phyloP scores from a whole-genome alignment of 2,888 invertebrate genomes.

The Boloria euphrosyne region DNA sequence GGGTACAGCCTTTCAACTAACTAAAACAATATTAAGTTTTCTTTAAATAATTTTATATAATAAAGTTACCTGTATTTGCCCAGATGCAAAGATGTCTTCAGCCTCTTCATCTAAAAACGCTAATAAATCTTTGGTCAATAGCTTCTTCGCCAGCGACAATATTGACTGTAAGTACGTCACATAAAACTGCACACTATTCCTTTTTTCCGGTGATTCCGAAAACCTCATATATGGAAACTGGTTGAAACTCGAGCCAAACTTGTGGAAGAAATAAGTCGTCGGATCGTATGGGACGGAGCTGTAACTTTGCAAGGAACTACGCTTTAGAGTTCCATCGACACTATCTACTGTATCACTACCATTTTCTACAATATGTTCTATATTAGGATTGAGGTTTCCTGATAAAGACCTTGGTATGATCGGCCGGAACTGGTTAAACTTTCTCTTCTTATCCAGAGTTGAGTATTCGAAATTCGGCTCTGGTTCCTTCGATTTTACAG shows the following conservation, averaged over 20 bases:
- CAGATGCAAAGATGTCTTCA: constrained; percentile 88
- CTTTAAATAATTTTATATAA: too few relatives aligned
- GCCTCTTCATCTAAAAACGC: constrained; percentile 92
- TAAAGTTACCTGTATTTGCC: constrained; percentile 83
- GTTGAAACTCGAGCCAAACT: constrained; percentile 96
- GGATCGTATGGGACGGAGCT: constrained; percentile 89
- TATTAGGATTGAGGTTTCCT: constrained; percentile 88
- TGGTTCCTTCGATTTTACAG: constrained; percentile 72
- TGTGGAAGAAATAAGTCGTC: constrained; percentile 93
- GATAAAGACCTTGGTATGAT: constrained; percentile 96
- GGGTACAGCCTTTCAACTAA: too few relatives aligned
- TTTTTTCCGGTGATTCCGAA: constrained; percentile 87
- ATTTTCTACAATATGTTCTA: constrained; percentile 71
- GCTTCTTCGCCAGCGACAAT: constrained; percentile 89
- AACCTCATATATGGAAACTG: constrained; percentile 92
- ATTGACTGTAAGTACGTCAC: constrained; percentile 91
- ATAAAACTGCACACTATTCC: constrained; percentile 85
- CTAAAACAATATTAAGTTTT: not conserved
- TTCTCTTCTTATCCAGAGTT: constrained; percentile 83
- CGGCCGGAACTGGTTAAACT: constrained; percentile 89
- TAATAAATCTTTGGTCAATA: constrained; percentile 92
- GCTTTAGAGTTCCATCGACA: constrained; percentile 61
- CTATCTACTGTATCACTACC: constrained; percentile 66
- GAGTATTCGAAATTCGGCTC: constrained; percentile 71
- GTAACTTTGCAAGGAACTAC: constrained; percentile 80